A percentile compares a stretch with the other conserved stretches of the same genome.
Conservation (phyloP, 2,113 vertebrate genomes). For the Cranoglanis bouderius region DNA sequence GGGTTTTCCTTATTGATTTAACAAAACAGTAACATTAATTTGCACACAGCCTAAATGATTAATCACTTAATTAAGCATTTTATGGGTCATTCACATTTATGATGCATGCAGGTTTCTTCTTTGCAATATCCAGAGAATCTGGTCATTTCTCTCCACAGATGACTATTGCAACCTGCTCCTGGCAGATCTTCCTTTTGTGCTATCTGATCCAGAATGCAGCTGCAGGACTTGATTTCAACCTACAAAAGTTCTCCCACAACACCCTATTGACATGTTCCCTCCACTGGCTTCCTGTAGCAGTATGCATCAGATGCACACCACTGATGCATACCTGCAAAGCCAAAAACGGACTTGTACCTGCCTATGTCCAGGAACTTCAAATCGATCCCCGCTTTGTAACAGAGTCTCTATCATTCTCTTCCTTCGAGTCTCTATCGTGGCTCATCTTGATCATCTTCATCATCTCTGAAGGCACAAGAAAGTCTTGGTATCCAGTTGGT, state of each 20-base stretch:
- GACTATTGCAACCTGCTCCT: neutral
- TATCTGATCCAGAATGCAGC: neutral
- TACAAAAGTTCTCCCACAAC: neutral
- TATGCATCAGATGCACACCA: neutral
- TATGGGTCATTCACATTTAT: neutral
- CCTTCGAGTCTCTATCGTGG: neutral
- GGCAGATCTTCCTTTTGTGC: neutral
- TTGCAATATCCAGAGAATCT: neutral
- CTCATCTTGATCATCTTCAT: neutral
- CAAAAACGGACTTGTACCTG: neutral
- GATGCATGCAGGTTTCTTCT: neutral
- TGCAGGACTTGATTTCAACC: conserved; percentile 11
- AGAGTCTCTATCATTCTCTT: neutral
- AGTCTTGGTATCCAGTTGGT: neutral
- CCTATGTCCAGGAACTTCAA: neutral
- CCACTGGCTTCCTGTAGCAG: neutral
- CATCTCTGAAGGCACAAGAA: neutral
- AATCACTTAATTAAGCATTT: neutral
- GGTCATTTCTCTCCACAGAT: neutral
- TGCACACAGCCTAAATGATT: neutral
- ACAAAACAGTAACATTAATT: neutral
- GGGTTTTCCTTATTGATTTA: neutral
- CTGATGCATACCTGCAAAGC: neutral
- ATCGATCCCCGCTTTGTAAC: neutral
- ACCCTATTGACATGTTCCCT: neutral